These are phyloP conservation scores for Imbricaverruca yamaguchii DNA, from an alignment of 2,888 invertebrate species.

Conservation along the genomic window DNA sequence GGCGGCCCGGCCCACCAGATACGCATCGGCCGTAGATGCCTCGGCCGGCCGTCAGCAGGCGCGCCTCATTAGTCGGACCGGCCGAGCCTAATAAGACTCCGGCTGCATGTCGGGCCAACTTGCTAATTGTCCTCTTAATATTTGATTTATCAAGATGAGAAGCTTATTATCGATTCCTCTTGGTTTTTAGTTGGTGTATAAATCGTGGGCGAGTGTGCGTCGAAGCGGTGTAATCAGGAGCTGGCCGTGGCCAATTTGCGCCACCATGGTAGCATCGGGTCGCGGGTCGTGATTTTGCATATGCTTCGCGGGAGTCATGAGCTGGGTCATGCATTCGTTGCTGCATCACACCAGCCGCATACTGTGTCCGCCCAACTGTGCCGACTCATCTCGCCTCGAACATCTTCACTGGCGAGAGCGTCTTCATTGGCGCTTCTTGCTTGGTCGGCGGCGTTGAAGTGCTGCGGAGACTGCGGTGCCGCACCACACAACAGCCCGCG, in stretches of 20 bases:
- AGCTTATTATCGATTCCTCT: slow-evolving; percentile 9
- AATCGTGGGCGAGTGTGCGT: background rate
- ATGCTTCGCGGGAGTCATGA: background rate
- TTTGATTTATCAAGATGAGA: slow-evolving; percentile 20
- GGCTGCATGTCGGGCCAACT: background rate
- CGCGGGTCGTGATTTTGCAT: background rate
- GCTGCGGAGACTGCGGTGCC: background rate
- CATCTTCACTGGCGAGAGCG: background rate
- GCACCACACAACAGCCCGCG: background rate
- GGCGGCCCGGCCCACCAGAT: background rate
- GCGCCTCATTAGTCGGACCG: background rate
- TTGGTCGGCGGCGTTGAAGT: background rate
- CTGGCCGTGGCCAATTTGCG: background rate
- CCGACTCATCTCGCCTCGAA: background rate
- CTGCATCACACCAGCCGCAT: background rate
- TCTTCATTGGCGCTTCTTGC: background rate
- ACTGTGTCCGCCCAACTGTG: background rate
- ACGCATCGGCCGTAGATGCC: background rate
- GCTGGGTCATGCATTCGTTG: background rate
- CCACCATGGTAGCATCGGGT: too few species aligned
- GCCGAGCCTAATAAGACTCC: background rate
- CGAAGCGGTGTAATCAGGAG: background rate
- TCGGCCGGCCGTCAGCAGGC: background rate
- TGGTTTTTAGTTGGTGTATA: background rate
- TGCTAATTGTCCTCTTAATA: background rate